Base-by-base conservation (phyloP, 2,113 vertebrate species). In the Mohoua ochrocephala region DNA sequence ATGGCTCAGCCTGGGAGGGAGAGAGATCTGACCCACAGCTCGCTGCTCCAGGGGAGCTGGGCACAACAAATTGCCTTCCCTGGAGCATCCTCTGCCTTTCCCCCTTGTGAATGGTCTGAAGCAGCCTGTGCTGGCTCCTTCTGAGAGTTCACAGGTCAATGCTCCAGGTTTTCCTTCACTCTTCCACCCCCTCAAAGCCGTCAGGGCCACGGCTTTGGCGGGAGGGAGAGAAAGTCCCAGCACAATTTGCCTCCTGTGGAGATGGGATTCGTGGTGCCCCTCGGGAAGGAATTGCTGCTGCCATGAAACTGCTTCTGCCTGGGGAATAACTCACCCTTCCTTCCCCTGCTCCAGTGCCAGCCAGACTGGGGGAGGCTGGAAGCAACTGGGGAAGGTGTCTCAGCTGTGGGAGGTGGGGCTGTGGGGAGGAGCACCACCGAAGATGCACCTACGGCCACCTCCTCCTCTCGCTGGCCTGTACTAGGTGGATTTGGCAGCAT, bases 221-320 rank as follows among this genome's bases (percentile, higher is more conserved):
- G 83, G 74, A 95, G 77, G 63, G 31, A 83, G 83, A 77, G 79
- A 64, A 96, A 96, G 95, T 86, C 83, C 37, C 77, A 90, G 96
- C 82, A 88, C 70, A 80, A 65, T 76, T 95, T 94, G 61, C 87
- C 87, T 97, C 94, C 96, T n/a, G 70, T 7, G 4, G 95, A 91
- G 95, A 76, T 54, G 44, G 85, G 65, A 37, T 49, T 63, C 42
- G 75, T 76, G 93, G 85, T 94, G 86, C 84, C 91, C 94, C 78
- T 93, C 18, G 87, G 94, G 95, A 87, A 69, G 94, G 67, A 97
- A 93, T 83, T 20, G 50, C 93, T 96, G 96, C 93, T 95, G 94
- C 95, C 91, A 11, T 37, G 73, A 84, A 96, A 87, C 39, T 50
- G 27, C 69, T 70, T 69, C 89, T 90, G 70, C 88, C 65, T 73